Conservation (phyloP, 37 sponge, comb jelly and placozoan genomes). For the Ianthella basta region DNA sequence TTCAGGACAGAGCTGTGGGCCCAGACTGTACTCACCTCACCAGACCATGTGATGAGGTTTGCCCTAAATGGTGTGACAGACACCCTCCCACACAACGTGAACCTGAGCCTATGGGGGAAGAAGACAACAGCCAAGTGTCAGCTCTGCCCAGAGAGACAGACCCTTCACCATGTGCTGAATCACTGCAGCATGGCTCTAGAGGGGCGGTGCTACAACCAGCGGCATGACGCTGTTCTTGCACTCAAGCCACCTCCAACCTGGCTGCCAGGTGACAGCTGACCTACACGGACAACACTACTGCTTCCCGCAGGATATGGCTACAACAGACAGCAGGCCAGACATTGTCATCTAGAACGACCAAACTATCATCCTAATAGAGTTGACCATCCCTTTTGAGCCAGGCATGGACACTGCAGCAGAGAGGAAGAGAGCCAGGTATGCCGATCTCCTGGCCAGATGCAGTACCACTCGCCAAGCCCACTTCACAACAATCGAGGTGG, state of each 20-base stretch:
- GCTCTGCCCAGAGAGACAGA: not conserved
- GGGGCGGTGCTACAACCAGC: conserved; percentile 24
- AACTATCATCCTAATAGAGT: not conserved
- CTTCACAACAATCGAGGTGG: not conserved
- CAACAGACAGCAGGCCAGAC: not conserved
- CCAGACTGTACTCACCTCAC: not conserved
- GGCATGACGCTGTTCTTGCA: conserved; percentile 26
- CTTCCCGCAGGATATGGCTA: not conserved
- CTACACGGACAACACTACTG: not conserved
- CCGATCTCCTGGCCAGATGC: not conserved
- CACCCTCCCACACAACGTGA: conserved; percentile 33
- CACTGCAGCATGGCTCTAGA: conserved; percentile 1
- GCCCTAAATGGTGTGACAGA: conserved; percentile 26
- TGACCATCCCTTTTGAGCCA: conserved; percentile 3
- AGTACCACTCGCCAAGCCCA: not conserved
- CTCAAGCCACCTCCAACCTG: not conserved
- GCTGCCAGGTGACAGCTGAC: not conserved
- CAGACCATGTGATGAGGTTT: conserved; percentile 15
- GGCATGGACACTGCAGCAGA: not conserved
- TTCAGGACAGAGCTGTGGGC: not conserved
- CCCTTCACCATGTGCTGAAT: not conserved
- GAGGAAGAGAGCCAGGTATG: not conserved
- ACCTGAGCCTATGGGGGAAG: conserved; percentile 21
- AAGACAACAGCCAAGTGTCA: not conserved
- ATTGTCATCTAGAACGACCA: not conserved